Conservation (phyloP, 2,797 vertebrate genomes). For the Paramormyrops hopkinsi region DNA sequence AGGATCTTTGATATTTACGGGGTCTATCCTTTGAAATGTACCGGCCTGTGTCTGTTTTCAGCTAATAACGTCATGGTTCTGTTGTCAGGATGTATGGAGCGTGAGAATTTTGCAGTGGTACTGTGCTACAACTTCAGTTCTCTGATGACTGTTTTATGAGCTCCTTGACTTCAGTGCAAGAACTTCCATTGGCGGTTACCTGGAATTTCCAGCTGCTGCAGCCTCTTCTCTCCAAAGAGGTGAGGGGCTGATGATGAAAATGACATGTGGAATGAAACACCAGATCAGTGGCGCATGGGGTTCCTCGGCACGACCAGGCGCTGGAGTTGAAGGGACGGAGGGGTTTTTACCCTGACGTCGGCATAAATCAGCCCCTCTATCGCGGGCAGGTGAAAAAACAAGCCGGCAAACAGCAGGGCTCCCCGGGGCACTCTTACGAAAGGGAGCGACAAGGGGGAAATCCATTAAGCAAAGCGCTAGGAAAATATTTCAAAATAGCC, state of each 20-base stretch:
- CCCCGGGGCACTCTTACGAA: not conserved
- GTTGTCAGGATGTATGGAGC: not conserved
- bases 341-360: slow-evolving; percentile 26
- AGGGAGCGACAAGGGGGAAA: slow-evolving; percentile 16
- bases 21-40: slow-evolving; percentile 41
- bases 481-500: slow-evolving; percentile 35
- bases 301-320: slow-evolving; percentile 13
- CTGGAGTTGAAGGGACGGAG: slow-evolving; percentile 29
- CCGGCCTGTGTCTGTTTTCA: slow-evolving; percentile 46
- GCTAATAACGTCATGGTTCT: not conserved
- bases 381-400: slow-evolving; percentile 55
- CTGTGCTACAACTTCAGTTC: not conserved
- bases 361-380: slow-evolving; percentile 47
- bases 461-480: slow-evolving; percentile 31
- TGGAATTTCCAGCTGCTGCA: not conserved
- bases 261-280: slow-evolving; percentile 21
- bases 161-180: not conserved
- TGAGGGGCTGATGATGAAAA: slow-evolving; percentile 16
- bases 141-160: not conserved
- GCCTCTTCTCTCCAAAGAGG: not conserved
- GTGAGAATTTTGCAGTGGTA: not conserved
- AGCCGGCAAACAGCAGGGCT: not conserved
- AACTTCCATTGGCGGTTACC: not conserved
- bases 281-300: slow-evolving; percentile 20
- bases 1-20: slow-evolving; percentile 39